phyloP scores from a whole-genome alignment of 2,797 vertebrate genomes.

The Rhabdomys pumilio region DNA sequence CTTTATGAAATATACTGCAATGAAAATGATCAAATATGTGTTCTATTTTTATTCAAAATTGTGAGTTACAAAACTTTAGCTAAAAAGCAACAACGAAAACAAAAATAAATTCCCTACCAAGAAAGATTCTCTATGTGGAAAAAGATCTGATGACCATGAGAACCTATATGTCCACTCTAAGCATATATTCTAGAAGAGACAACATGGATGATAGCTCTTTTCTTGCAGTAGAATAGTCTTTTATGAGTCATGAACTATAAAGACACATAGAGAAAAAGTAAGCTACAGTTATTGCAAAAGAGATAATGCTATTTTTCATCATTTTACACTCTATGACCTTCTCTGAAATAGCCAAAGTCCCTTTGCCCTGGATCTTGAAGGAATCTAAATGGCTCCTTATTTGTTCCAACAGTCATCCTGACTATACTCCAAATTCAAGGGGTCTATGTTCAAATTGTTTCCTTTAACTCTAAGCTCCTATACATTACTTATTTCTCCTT shows the following conservation, averaged over 20 bases:
- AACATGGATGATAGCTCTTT: neutral
- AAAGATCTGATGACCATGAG: neutral
- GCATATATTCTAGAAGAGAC: fast-evolving
- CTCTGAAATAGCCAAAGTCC: no score
- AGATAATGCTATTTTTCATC: no score
- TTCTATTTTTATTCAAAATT: neutral
- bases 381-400: no score
- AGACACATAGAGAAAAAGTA: neutral
- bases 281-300: no score
- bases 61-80: neutral
- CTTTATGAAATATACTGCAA: neutral
- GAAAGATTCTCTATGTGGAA: neutral
- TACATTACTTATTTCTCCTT: neutral
- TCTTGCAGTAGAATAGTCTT: neutral
- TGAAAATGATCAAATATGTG: neutral
- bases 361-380: no score
- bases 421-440: neutral
- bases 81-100: neutral
- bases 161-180: neutral
- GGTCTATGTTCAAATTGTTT: neutral
- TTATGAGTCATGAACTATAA: neutral
- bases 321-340: no score
- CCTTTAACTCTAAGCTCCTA: neutral
- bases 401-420: no score
- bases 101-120: no score